Conservation (phyloP, 2,113 vertebrate species). For the Rana temporaria region DNA sequence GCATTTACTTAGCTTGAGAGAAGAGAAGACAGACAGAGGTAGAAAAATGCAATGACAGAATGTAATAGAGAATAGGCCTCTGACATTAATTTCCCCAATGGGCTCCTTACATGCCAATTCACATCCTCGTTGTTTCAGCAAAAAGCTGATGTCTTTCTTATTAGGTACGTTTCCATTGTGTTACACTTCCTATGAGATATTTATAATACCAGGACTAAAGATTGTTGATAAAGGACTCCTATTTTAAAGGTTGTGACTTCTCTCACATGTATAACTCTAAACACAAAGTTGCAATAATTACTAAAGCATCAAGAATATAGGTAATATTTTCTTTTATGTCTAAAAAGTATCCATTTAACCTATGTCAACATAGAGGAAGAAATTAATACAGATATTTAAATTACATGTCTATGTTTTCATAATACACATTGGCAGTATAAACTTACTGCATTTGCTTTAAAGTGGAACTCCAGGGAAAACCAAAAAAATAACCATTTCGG, state of each 20-base stretch:
- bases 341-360: too few species aligned
- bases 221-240: neutral
- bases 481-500: too few species aligned
- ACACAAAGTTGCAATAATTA: too few species aligned
- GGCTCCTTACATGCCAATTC: slow-evolving; percentile 55
- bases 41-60: slow-evolving; percentile 53
- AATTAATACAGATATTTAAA: too few species aligned
- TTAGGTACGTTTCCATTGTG: slow-evolving; percentile 41
- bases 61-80: slow-evolving; percentile 57
- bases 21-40: slow-evolving; percentile 56
- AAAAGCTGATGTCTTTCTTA: slow-evolving; percentile 44
- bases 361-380: too few species aligned
- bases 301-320: too few species aligned
- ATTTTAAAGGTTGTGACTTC: neutral
- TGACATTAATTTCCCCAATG: slow-evolving; percentile 57
- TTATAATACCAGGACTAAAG: neutral
- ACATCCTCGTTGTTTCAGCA: slow-evolving; percentile 28
- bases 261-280: too few species aligned
- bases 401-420: too few species aligned
- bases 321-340: too few species aligned
- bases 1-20: slow-evolving; percentile 55
- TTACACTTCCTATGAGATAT: slow-evolving; percentile 20
- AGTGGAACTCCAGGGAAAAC: too few species aligned
- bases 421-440: too few species aligned
- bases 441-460: too few species aligned